These are phyloP conservation scores for Arctia plantaginis DNA, from an alignment of 2,888 invertebrate species.

Conservation along the genomic window DNA sequence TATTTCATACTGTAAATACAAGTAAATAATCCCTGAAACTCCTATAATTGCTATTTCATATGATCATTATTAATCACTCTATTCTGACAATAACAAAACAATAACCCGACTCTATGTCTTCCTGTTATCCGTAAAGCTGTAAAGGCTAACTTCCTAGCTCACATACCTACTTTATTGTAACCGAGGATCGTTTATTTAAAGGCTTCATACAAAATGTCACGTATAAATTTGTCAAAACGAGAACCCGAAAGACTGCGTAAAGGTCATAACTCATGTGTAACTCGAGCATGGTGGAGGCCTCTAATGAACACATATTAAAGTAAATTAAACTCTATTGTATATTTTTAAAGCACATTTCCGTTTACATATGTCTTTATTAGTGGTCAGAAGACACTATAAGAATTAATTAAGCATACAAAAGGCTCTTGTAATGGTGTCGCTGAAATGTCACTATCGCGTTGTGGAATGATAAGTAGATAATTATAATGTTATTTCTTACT, in stretches of 20 bases:
- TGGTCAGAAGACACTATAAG: slow-evolving; percentile 59
- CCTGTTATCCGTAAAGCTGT: neutral
- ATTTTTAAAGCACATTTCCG: slow-evolving; percentile 49
- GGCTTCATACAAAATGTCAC: slow-evolving; percentile 64
- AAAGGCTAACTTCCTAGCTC: slow-evolving; percentile 42
- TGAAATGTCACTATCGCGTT: slow-evolving; percentile 57
- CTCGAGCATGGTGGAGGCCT: slow-evolving; percentile 58
- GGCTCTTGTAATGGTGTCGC: slow-evolving; percentile 59
- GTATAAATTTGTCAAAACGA: slow-evolving; percentile 70
- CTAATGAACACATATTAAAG: slow-evolving; percentile 25
- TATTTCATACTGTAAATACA: neutral
- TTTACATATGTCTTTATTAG: slow-evolving; percentile 44
- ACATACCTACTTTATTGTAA: slow-evolving; percentile 55
- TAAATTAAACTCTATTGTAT: slow-evolving; percentile 42
- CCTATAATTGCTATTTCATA: neutral
- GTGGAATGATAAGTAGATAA: slow-evolving; percentile 31
- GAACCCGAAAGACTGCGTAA: slow-evolving; percentile 62
- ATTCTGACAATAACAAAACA: neutral
- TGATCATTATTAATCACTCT: neutral
- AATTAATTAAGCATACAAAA: slow-evolving; percentile 75
- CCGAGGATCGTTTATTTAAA: slow-evolving; percentile 59
- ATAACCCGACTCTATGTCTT: neutral
- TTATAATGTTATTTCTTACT: slow-evolving; percentile 13
- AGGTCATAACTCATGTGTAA: slow-evolving; percentile 66
- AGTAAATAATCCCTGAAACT: neutral